Evolutionary conservation across 2,888 invertebrate species (phyloP), one percentile per base, ranked within the genome.

Genomic region (Sisyra nigra): DNA sequence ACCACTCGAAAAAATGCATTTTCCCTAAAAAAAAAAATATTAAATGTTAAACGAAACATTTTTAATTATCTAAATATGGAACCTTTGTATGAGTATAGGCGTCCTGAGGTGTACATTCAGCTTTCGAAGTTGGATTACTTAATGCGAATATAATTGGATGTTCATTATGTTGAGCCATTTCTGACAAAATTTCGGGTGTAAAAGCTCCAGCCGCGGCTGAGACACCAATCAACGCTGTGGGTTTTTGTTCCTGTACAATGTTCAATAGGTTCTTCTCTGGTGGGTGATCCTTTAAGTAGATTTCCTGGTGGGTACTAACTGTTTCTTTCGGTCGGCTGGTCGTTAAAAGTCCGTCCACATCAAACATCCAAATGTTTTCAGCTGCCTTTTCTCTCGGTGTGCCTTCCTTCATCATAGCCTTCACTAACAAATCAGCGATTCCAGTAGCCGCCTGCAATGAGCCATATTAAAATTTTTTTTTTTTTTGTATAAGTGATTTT

Each of bases 31-130:
- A 18, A 15, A 36, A 13, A 5, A 39, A n/a, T 11, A n/a, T n/a
- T n/a, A n/a, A n/a, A n/a, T n/a, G n/a, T n/a, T n/a, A n/a, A n/a
- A 35, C 11, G 15, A 15, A 3, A 36, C 36, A 35, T 9, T 36
- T 13, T 35, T 2, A 14, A n/a, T 14, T 3, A 8, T n/a, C 17
- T 8, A 30, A 31, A 40, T 40, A 14, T 40, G 30, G 14, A 11
- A 88, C 91, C 48, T 88, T 76, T 1, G 96, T 93, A 55, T 80
- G 65, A 33, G 62, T 72, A 65, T 96, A 98, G 3, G 96, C 97
- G 54, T 91, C 76, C 61, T 93, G 89, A n/a, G 98, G 98, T n/a
- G 98, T 97, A 60, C 98, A 98, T 66, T 98, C 98, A 0, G 98
- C 93, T 68, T 94, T 94, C 62, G 79, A 78, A 43, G 98, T 99